These are phyloP conservation scores for Spodoptera picta DNA, from an alignment of 2,888 invertebrate genomes.

Conservation along the genomic window DNA sequence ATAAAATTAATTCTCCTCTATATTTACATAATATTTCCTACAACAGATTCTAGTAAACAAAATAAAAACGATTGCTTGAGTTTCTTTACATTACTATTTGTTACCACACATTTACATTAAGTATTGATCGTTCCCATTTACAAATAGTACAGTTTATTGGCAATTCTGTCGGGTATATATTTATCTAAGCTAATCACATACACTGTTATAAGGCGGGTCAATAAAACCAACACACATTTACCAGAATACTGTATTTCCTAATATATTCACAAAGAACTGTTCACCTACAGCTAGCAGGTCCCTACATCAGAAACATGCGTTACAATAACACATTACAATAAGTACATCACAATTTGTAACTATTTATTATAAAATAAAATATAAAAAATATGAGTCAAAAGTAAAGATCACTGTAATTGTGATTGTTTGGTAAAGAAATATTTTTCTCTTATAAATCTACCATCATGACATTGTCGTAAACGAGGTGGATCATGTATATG, in stretches of 20 bases:
- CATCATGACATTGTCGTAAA: slow-evolving; percentile 81
- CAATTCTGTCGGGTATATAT: slow-evolving; percentile 39
- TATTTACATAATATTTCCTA: slow-evolving; percentile 34
- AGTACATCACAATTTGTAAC: slow-evolving; percentile 75
- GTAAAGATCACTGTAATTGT: slow-evolving; percentile 59
- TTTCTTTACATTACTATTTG: slow-evolving; percentile 30
- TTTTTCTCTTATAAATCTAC: slow-evolving; percentile 84
- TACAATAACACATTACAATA: slow-evolving; percentile 71
- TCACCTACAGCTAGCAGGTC: slow-evolving; percentile 80
- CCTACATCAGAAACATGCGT: slow-evolving; percentile 79
- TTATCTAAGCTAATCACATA: slow-evolving; percentile 37
- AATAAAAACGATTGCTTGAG: slow-evolving; percentile 39
- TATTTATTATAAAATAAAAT: slow-evolving; percentile 53
- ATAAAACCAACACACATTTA: slow-evolving; percentile 60
- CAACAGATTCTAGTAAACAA: slow-evolving; percentile 28
- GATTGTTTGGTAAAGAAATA: slow-evolving; percentile 66
- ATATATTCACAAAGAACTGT: slow-evolving; percentile 74
- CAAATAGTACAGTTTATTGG: slow-evolving; percentile 34
- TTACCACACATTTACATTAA: slow-evolving; percentile 4
- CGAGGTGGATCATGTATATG: slow-evolving; percentile 84
- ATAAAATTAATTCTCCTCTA: slow-evolving; percentile 33
- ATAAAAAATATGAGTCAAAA: slow-evolving; percentile 55
- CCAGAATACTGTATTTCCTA: slow-evolving; percentile 83
- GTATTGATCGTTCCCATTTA: slow-evolving; percentile 13
- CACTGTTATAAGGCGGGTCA: slow-evolving; percentile 49